Base-by-base conservation (phyloP, 2,888 invertebrate species). In the Galerucella pusilla region DNA sequence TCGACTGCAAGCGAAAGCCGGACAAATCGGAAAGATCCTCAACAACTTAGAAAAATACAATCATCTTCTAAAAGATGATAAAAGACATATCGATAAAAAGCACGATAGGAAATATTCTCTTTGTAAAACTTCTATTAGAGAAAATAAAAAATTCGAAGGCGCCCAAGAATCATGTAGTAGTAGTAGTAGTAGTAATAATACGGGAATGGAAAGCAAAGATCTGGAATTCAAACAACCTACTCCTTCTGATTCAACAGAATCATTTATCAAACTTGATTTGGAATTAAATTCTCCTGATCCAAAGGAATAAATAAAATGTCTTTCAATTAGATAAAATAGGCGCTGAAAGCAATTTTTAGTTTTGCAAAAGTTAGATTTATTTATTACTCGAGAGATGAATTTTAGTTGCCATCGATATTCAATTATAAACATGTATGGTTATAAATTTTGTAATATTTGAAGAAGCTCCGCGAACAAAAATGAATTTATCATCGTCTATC, bases 1-100 rank as follows among this genome's bases (percentile, higher is more conserved):
- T 88, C 94, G 97, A 85, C 93, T 98, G 84, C 98, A 98, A 89
- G 94, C 94, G 85, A 98, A 97, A 91, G 97, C 97, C 83, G 94
- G 95, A 87, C 97, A 97, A 89, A 97, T 98, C 89, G 96, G 97
- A 89, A 94, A 95, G 91, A 94, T 97, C 88, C 92, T 97, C 84
- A 93, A 93, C 90, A 96, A 96, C 89, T 91, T 97, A 87, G 96
- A 96, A 90, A 95, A 94, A 90, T 94, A 93, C 89, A 94, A 94
- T 88, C 92, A 93, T 86, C 90, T 92, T 85, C 88, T 92, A 88
- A 92, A 92, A 87, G 91, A 92, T 82, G 86, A 86, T 72, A 86
- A 83, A 81, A 85, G 84, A 81, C 59, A 76, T 16, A 65, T 63
- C n/a, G 80, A 82, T 14, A 79, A 77, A 78, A 79, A 78, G 28